Conservation (phyloP, 1,140 invertebrate species). For the Pemphigus obesinymphae region DNA sequence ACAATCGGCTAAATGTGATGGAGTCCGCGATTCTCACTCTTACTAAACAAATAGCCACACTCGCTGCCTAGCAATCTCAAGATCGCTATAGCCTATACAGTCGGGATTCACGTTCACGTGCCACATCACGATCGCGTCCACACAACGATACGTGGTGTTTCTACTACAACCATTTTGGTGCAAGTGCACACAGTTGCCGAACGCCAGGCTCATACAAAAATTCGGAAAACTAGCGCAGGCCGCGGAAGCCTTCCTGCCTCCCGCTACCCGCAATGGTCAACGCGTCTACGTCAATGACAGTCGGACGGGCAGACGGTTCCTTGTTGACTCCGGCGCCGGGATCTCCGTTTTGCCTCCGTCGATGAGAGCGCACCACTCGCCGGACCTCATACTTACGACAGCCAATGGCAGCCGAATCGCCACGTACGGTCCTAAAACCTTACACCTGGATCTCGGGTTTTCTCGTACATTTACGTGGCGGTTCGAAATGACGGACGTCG, state of each 20-base stretch:
- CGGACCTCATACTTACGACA: slow-evolving; percentile 42
- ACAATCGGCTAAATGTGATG: background rate
- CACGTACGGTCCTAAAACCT: background rate
- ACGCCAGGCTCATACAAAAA: background rate
- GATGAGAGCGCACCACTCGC: background rate
- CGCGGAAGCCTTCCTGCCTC: background rate
- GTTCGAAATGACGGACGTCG: too few species aligned
- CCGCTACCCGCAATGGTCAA: background rate
- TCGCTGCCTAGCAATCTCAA: background rate
- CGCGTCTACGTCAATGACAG: background rate
- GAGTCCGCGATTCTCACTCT: background rate
- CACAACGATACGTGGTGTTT: too few species aligned
- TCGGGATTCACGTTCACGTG: background rate
- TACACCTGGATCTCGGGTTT: background rate
- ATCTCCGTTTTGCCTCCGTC: background rate
- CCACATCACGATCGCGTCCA: background rate
- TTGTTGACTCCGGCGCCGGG: too few species aligned
- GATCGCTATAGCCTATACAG: too few species aligned
- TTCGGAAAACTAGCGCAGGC: background rate
- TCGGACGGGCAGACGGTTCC: background rate
- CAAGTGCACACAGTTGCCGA: background rate
- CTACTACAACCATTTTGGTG: background rate
- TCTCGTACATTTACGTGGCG: background rate
- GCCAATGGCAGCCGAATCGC: background rate
- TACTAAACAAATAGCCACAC: background rate